Conservation (phyloP, 2,888 invertebrate species). For the Melanostoma scalare region DNA sequence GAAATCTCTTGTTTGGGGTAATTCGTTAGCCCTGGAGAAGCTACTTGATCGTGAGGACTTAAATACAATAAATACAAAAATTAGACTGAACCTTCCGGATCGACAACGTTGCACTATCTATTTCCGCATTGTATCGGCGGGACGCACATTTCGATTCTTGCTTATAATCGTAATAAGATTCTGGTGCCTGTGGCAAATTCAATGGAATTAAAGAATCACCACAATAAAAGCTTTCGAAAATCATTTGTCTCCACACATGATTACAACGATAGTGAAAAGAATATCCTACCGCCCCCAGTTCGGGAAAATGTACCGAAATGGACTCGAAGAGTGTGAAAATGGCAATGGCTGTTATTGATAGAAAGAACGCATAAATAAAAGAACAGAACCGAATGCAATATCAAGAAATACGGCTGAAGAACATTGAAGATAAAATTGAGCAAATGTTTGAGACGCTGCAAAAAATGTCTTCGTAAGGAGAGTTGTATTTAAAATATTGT, state of each 20-base stretch:
- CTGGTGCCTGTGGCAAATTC: conserved; percentile 82
- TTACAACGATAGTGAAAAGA: conserved; percentile 75
- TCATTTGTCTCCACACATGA: conserved; percentile 77
- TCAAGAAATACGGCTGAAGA: conserved; percentile 77
- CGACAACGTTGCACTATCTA: too few species aligned
- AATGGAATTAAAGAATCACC: conserved; percentile 82
- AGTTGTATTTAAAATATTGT: too few species aligned
- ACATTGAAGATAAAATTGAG: conserved; percentile 79
- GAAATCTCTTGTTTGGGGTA: conserved; percentile 86
- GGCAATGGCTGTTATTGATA: conserved; percentile 83
- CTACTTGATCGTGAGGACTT: conserved; percentile 82
- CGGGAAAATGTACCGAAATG: conserved; percentile 82
- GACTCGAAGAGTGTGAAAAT: conserved; percentile 85
- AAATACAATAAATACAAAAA: too few species aligned
- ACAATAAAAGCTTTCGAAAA: conserved; percentile 80
- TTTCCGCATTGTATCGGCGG: conserved; percentile 87
- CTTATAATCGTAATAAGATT: conserved; percentile 86
- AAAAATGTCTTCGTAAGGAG: conserved; percentile 63
- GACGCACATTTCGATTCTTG: conserved; percentile 86
- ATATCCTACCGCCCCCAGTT: conserved; percentile 78
- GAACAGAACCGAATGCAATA: conserved; percentile 76
- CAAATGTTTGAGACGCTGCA: conserved; percentile 76
- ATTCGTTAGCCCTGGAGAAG: conserved; percentile 78
- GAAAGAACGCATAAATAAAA: conserved; percentile 82
- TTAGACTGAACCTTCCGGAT: too few species aligned